Percentiles rank a stretch among this genome's conserved stretches.
Evolutionary conservation across 2,888 invertebrate species (phyloP).

Genomic region (Microctonus hyperodae): DNA sequence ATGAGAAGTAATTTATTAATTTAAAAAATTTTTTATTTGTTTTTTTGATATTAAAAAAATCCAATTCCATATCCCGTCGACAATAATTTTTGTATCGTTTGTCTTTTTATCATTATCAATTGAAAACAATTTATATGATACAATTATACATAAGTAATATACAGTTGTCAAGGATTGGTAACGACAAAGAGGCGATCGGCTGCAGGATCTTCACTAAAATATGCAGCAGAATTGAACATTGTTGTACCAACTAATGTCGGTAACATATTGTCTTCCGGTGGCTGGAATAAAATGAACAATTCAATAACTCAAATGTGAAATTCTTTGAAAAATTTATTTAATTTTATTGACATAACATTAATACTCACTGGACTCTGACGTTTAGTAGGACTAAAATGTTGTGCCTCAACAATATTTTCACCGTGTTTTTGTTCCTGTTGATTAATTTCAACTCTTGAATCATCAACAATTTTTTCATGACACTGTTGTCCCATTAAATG

Average conservation of each 20-base stretch:
- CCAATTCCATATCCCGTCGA: not conserved
- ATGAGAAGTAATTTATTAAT: constrained; percentile 39
- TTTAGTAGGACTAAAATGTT: constrained; percentile 14
- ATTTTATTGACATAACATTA: not conserved
- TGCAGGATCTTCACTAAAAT: constrained; percentile 59
- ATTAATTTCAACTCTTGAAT: not conserved
- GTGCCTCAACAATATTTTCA: not conserved
- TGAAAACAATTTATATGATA: constrained; percentile 53
- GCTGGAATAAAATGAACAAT: constrained; percentile 29
- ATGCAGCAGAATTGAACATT: constrained; percentile 60
- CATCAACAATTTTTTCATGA: not conserved
- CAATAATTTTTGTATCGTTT: not conserved
- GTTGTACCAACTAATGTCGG: constrained; percentile 42
- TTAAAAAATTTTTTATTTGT: constrained; percentile 32
- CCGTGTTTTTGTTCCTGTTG: not conserved
- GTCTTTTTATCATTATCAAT: constrained; percentile 30
- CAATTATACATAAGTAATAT: constrained; percentile 58
- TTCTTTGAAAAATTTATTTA: not conserved
- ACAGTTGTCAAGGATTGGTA: constrained; percentile 61
- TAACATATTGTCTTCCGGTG: constrained; percentile 38
- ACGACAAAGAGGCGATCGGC: constrained; percentile 60
- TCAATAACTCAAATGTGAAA: not conserved
- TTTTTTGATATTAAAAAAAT: not conserved
- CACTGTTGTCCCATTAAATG: constrained; percentile 2
- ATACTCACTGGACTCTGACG: constrained; percentile 9